Evolutionary conservation across 2,113 vertebrate species (phyloP), one percentile per base, ranked within the genome.

Genomic region (Ciconia maguari): DNA sequence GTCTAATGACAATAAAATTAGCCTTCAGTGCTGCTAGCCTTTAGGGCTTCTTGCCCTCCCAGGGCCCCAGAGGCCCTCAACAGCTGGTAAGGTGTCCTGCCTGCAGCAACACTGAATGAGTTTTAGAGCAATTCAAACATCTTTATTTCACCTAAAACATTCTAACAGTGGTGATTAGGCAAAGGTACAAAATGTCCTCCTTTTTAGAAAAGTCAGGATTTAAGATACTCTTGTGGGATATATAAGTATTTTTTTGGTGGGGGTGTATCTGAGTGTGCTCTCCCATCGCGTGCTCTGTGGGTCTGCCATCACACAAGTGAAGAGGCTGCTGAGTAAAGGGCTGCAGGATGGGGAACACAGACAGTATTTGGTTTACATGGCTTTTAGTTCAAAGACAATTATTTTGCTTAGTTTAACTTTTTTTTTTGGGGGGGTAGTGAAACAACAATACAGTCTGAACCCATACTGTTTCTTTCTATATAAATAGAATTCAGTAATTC

Each of bases 261-360:
- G 24, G 4, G 46, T 75, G 9, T 7, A 7, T 6, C 14, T 0
- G 1, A 32, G 8, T 5, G 13, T 36, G 38, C 30, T 62, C 34
- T 49, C 12, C 42, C 22, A 12, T 34, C 2, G 0, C 7, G 1
- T 44, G 58, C 29, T 52, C 34, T 44, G 20, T 34, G 78, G 18
- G 13, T 42, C 20, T 57, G 12, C 3, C 25, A 2, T 21, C 42
- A 22, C 32, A 9, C 0, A 2, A 20, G 5, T 5, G 25, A 71
- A 21, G 60, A 61, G 30, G 34, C 41, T 69, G 29, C 75, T 55
- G n/a, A 13, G n/a, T 49, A 44, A 60, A 60, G 27, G n/a, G 51
- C 51, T 92, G 74, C 58, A 61, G 76, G 7, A 13, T 15, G 4
- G 64, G 34, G 10, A 44, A 6, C 29, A 18, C 1, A 1, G 17